These are phyloP conservation scores for Anguilla anguilla DNA, from an alignment of 2,797 vertebrate genomes.

Conservation along the genomic window DNA sequence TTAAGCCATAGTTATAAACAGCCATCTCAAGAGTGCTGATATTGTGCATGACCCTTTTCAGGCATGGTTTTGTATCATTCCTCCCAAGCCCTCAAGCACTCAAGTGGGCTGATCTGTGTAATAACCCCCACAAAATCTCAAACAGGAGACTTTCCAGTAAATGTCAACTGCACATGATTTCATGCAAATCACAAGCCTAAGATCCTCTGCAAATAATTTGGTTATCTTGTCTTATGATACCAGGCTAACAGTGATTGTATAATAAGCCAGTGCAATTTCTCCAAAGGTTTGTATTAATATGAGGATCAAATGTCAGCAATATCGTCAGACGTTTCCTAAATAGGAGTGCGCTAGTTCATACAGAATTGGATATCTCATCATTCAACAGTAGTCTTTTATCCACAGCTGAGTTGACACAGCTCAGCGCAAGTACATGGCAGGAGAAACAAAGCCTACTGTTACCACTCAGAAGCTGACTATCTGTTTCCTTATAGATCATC, in stretches of 20 bases:
- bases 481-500: background rate
- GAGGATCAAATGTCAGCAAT: background rate
- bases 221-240: background rate
- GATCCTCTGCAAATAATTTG: background rate
- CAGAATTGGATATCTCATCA: background rate
- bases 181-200: background rate
- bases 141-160: background rate
- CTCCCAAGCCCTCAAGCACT: background rate
- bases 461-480: background rate
- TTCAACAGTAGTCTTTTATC: background rate
- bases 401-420: background rate
- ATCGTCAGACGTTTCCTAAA: background rate
- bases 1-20: slow-evolving; percentile 31
- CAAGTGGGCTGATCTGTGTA: background rate
- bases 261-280: background rate
- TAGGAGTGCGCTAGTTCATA: background rate
- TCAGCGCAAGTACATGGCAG: background rate
- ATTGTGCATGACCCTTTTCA: slow-evolving; percentile 6
- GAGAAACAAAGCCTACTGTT: background rate
- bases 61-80: background rate
- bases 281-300: background rate
- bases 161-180: background rate
- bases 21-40: background rate
- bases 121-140: background rate
- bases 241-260: background rate